Evolutionary conservation across 2,113 vertebrate species (phyloP).

Genomic region (Sapayoa aenigma): DNA sequence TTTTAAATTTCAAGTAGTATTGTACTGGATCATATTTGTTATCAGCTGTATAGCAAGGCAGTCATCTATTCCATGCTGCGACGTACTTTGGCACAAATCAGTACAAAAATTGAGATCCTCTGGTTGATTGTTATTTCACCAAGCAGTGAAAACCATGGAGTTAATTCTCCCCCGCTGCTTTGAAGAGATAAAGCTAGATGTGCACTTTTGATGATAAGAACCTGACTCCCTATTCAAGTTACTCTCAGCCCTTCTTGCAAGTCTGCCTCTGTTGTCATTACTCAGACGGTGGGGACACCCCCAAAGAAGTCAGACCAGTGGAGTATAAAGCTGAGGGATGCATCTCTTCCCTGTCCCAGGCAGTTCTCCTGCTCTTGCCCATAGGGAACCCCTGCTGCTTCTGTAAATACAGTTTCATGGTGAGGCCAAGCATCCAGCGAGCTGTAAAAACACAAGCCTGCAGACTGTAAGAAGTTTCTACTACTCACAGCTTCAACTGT

Average conservation of each 20-base stretch:
- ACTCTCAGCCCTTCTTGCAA: not conserved
- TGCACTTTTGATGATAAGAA: not conserved
- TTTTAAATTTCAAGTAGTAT: not conserved
- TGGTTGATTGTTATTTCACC: not conserved
- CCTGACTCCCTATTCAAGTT: not conserved
- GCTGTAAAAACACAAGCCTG: not conserved
- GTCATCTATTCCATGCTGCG: not conserved
- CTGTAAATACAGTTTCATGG: not conserved
- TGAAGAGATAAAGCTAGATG: not conserved
- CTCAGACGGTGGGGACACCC: not conserved
- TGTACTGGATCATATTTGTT: not conserved
- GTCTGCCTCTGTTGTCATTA: not conserved
- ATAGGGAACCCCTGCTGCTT: not conserved
- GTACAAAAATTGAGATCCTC: not conserved
- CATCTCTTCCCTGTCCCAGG: not conserved
- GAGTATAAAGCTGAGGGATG: not conserved
- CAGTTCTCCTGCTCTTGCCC: not conserved
- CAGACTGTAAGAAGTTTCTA: not conserved
- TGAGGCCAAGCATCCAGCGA: rapidly evolving
- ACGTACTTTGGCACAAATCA: not conserved
- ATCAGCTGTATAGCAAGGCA: not conserved
- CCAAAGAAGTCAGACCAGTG: rapidly evolving
- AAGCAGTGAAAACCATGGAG: not conserved
- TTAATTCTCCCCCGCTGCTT: not conserved
- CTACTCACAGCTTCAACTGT: not conserved